Evolutionary conservation across 2,888 invertebrate genomes (phyloP).

Genomic region (Pachymerium ferrugineum): DNA sequence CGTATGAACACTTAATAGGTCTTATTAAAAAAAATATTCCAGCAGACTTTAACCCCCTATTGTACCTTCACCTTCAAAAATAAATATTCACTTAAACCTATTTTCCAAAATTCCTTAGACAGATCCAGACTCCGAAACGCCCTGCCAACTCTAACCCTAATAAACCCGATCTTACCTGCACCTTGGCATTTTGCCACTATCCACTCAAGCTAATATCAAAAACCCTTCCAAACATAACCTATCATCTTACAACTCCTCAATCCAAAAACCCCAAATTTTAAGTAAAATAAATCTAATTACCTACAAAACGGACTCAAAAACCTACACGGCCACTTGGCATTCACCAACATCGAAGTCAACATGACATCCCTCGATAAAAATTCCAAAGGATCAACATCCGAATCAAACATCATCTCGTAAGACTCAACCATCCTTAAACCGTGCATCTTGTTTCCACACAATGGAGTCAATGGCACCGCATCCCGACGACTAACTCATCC

Average conservation of each 20-base stretch:
- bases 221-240: neutral
- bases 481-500: constrained; percentile 4
- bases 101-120: neutral
- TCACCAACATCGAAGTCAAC: neutral
- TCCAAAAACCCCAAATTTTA: neutral
- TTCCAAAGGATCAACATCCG: neutral
- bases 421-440: neutral
- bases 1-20: too few relatives aligned
- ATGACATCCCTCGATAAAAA: neutral
- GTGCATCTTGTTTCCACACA: neutral
- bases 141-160: neutral
- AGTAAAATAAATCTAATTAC: neutral
- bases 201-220: constrained; percentile 9
- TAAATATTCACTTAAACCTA: neutral
- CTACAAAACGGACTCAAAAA: constrained; percentile 26
- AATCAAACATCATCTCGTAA: neutral
- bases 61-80: too few relatives aligned
- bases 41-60: too few relatives aligned
- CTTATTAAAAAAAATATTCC: too few relatives aligned
- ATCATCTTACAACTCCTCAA: neutral
- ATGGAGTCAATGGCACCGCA: neutral
- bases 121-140: neutral
- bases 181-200: constrained; percentile 2
- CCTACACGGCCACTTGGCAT: constrained; percentile 21
- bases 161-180: neutral